Base-by-base conservation (phyloP, 1,140 invertebrate genomes). In the Drosophila sturtevanti region DNA sequence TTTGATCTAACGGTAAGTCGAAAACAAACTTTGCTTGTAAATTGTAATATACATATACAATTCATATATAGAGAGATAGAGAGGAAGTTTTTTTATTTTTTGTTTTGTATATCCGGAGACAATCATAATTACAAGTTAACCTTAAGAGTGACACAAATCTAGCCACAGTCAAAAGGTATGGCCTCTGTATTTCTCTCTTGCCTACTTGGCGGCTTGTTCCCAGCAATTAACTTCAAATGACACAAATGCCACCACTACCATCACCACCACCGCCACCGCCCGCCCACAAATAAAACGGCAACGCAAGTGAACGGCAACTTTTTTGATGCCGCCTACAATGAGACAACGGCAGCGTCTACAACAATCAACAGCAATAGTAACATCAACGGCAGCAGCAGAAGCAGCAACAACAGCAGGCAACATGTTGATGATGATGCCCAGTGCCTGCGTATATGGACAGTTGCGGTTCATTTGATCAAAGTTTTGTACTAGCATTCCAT, bases 191-290 rank as follows among this genome's bases (percentile, higher is more conserved):
- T 21, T 48, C 41, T 48, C 41, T 54, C 63, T 74, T 67, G 44
- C 34, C 38, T 55, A 35, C 66, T 77, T 84, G 68, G 71, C 62
- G 60, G 63, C 72, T 89, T 80, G 84, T 89, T 89, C 84, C 80
- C 84, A 89, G 85, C 84, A 89, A 89, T 89, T 89, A 89, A 89
- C 85, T 85, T 82, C 86, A 87, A 89, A 84, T 89, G 84, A 89
- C 84, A 89, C 84, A 89, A 89, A 85, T 89, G 85, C 84, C 85
- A 89, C 76, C 80, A 79, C 44, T 52, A 54, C 37, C 63, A 55
- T 21, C 60, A 56, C 60, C 63, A 35, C 63, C 44, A 34, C 55
- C 63, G 63, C 59, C 51, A 67, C 55, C 68, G 41, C 68, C 71
- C 82, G 82, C 82, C 84, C 82, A 86, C 82, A 75, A 75, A 52